phyloP scores from a whole-genome alignment of 2,888 invertebrate genomes.

The Hirudinaria manillensis region DNA sequence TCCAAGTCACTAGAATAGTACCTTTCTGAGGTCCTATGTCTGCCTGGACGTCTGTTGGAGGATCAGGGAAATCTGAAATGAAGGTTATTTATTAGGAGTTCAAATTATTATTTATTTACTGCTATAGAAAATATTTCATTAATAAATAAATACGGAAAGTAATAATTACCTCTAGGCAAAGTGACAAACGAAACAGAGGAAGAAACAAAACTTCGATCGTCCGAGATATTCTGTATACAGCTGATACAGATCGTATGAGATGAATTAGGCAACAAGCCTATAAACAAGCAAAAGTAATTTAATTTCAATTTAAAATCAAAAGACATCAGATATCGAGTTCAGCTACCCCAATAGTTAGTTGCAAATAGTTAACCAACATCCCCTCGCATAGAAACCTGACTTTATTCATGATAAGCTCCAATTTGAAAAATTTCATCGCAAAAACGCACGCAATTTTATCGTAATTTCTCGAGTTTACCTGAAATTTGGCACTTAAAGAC shows the following conservation, averaged over 20 bases:
- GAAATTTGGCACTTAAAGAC: conserved; percentile 33
- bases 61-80: conserved; percentile 57
- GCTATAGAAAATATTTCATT: not conserved
- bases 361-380: too few species aligned
- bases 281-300: not conserved
- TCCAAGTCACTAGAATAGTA: conserved; percentile 95
- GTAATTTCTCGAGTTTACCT: conserved; percentile 13
- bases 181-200: conserved; percentile 34
- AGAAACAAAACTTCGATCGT: conserved; percentile 21
- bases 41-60: conserved; percentile 72
- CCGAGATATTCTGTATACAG: conserved; percentile 19
- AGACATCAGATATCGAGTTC: too few species aligned
- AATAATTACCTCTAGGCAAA: conserved; percentile 32
- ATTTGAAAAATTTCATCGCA: too few species aligned
- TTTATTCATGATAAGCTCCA: too few species aligned
- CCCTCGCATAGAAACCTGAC: too few species aligned
- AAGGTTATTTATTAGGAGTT: not conserved
- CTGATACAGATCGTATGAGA: conserved; percentile 30
- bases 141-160: too few species aligned
- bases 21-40: conserved; percentile 98
- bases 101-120: not conserved
- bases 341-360: too few species aligned
- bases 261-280: conserved; percentile 32
- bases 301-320: not conserved
- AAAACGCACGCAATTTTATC: too few species aligned